These are phyloP conservation scores for Drosophila kurseongensis DNA, from an alignment of 1,140 invertebrate species.

Conservation along the genomic window DNA sequence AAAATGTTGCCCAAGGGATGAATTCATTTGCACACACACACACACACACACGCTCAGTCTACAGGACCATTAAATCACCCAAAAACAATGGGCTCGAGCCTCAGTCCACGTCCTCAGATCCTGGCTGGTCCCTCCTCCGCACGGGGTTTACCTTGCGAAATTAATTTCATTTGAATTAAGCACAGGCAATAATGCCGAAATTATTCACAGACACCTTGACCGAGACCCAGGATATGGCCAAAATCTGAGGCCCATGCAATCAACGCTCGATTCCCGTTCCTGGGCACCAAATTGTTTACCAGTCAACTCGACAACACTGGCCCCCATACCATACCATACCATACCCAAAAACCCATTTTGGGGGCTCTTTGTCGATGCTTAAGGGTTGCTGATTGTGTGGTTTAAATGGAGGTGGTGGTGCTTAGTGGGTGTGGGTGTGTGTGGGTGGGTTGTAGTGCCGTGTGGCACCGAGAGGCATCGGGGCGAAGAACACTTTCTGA, in stretches of 20 bases:
- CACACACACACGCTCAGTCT: constrained; percentile 27
- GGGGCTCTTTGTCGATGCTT: constrained; percentile 48
- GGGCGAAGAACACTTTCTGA: constrained; percentile 52
- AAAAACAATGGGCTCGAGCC: constrained; percentile 73
- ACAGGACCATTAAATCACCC: constrained; percentile 72
- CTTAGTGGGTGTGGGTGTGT: constrained; percentile 16
- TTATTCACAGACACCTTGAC: constrained; percentile 76
- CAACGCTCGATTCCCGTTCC: constrained; percentile 40
- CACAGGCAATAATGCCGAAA: constrained; percentile 81
- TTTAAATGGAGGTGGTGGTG: constrained; percentile 26
- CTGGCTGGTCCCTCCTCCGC: constrained; percentile 43
- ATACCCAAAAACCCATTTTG: constrained; percentile 15
- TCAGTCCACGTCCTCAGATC: constrained; percentile 8
- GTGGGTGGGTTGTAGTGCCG: constrained; percentile 1
- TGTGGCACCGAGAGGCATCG: constrained; percentile 5
- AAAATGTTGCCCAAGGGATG: constrained; percentile 81
- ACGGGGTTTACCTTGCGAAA: constrained; percentile 75
- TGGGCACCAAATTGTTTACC: constrained; percentile 51
- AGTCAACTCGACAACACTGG: constrained; percentile 36
- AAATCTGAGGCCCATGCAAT: constrained; percentile 50
- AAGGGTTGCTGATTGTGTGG: constrained; percentile 52
- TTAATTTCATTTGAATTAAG: constrained; percentile 83
- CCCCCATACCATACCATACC: background rate
- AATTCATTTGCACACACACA: constrained; percentile 68
- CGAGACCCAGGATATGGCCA: constrained; percentile 8